Evolutionary conservation across 1,140 invertebrate species (phyloP).

Genomic region (Papilio glaucus): DNA sequence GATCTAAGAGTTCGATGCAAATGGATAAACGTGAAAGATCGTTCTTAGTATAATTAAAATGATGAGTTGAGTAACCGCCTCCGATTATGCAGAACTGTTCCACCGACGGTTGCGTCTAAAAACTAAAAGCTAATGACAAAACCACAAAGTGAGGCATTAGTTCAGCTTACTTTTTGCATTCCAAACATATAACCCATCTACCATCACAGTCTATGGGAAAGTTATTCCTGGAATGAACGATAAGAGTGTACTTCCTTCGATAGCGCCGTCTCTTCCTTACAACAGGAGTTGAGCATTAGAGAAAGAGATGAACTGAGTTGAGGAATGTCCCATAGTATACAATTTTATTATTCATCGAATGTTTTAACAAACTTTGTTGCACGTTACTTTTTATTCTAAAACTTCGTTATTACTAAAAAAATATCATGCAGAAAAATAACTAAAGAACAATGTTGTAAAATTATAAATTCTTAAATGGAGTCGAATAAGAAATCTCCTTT

Average conservation of each 20-base stretch:
- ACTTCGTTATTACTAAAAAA: constrained; percentile 51
- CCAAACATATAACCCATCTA: constrained; percentile 45
- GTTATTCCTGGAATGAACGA: constrained; percentile 80
- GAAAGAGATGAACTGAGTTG: constrained; percentile 51
- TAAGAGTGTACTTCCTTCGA: constrained; percentile 72
- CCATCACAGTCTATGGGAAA: constrained; percentile 75
- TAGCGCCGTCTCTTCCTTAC: constrained; percentile 53
- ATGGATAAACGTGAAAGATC: constrained; percentile 28
- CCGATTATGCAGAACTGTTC: neutral
- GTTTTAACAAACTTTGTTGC: constrained; percentile 48
- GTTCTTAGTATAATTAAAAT: no score
- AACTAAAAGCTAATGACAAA: constrained; percentile 27
- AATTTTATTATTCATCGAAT: constrained; percentile 75
- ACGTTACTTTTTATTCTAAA: constrained; percentile 45
- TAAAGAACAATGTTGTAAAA: constrained; percentile 3
- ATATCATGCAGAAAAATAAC: neutral
- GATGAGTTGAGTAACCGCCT: no score
- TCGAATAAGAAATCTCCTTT: neutral
- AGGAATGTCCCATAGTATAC: constrained; percentile 69
- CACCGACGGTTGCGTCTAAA: neutral
- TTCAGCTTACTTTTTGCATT: constrained; percentile 73
- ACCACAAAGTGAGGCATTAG: constrained; percentile 43
- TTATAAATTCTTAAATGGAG: neutral
- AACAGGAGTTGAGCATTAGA: neutral
- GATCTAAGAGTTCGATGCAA: neutral